Conservation (phyloP, 2,888 invertebrate species). For the Thumatha senex region DNA sequence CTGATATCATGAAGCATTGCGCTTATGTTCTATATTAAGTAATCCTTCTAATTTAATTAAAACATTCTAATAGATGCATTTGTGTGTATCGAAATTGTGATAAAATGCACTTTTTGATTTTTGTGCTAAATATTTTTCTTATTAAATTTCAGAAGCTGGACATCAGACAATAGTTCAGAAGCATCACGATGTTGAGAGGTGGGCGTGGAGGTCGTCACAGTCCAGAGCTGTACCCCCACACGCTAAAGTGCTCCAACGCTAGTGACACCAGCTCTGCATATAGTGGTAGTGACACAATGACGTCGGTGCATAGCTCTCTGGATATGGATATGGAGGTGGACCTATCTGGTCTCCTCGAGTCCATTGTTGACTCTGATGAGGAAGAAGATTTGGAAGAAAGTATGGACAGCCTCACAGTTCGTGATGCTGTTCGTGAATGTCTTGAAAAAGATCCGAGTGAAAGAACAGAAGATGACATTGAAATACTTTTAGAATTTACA, state of each 20-base stretch:
- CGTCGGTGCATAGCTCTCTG: conserved; percentile 93
- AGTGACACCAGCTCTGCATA: conserved; percentile 98
- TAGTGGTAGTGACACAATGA: conserved; percentile 98
- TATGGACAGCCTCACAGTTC: conserved; percentile 94
- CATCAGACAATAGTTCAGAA: conserved; percentile 59
- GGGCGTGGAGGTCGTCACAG: conserved; percentile 83
- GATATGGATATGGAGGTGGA: conserved; percentile 93
- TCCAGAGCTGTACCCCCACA: conserved; percentile 93
- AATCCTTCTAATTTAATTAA: not conserved
- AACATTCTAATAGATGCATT: not conserved
- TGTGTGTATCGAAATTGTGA: not conserved
- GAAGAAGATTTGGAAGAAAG: conserved; percentile 96
- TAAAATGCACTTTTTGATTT: conserved; percentile 22
- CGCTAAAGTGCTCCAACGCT: conserved; percentile 89
- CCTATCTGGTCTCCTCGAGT: conserved; percentile 96
- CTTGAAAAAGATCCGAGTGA: conserved; percentile 98
- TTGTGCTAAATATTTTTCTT: conserved; percentile 7
- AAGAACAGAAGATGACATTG: conserved; percentile 97
- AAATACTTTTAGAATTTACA: conserved; percentile 97
- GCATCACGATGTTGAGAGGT: conserved; percentile 83
- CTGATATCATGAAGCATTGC: not conserved
- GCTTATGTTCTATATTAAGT: not conserved
- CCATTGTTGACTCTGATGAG: conserved; percentile 97
- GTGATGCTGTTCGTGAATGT: conserved; percentile 98
- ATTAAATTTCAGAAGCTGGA: conserved; percentile 65